Evolutionary conservation across 1,140 invertebrate genomes (phyloP).

Genomic region (Halotydeus destructor): DNA sequence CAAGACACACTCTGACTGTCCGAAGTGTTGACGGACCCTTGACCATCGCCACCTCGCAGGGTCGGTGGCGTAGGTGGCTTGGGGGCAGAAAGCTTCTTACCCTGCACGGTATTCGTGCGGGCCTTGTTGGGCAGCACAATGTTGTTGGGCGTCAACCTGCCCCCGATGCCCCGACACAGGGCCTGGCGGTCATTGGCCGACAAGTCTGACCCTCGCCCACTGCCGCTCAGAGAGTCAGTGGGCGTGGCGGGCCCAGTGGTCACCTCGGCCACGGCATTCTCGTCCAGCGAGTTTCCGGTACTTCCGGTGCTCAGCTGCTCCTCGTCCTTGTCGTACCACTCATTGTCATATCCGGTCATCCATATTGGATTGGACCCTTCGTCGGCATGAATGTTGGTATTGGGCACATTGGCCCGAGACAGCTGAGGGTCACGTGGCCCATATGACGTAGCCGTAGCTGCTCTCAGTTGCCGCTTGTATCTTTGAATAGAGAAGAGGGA

Average conservation of each 20-base stretch:
- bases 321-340: conserved; percentile 66
- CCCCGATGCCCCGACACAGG: conserved; percentile 9
- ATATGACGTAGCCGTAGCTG: conserved; percentile 74
- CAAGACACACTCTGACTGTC: not conserved
- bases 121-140: not conserved
- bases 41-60: not conserved
- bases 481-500: conserved; percentile 13
- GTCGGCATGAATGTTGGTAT: conserved; percentile 78
- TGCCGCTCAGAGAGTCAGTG: conserved; percentile 1
- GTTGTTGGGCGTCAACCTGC: conserved; percentile 6
- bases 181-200: conserved; percentile 13
- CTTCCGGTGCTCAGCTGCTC: conserved; percentile 40
- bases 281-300: conserved; percentile 54
- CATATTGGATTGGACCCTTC: conserved; percentile 87
- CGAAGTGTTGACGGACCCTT: not conserved
- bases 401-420: conserved; percentile 61
- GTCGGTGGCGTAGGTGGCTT: not conserved
- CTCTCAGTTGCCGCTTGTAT: conserved; percentile 67
- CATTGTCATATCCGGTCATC: conserved; percentile 80
- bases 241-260: conserved; percentile 1
- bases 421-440: conserved; percentile 31
- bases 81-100: not conserved
- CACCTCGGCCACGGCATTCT: conserved; percentile 44
- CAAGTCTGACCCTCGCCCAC: conserved; percentile 11
- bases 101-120: not conserved